These are phyloP conservation scores for Brachyopa scutellaris DNA, from an alignment of 2,888 invertebrate genomes.

Conservation along the genomic window DNA sequence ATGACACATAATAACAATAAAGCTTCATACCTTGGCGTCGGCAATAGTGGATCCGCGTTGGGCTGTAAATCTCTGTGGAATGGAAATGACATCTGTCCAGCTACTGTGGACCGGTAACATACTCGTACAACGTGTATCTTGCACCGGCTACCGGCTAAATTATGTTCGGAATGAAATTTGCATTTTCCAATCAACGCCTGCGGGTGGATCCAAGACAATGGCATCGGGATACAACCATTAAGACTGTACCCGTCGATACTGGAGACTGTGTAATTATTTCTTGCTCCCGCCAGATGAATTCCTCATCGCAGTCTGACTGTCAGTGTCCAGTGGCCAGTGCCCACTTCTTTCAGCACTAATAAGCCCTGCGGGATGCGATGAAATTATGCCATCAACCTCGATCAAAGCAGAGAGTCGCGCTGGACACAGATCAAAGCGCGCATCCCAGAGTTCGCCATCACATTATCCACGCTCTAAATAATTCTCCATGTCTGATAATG, in stretches of 20 bases:
- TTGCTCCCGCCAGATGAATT: slow-evolving; percentile 51
- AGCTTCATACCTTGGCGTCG: slow-evolving; percentile 52
- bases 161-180: slow-evolving; percentile 75
- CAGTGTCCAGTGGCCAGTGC: slow-evolving; percentile 1
- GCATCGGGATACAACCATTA: slow-evolving; percentile 53
- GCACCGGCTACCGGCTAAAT: slow-evolving; percentile 69
- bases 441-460: slow-evolving; percentile 67
- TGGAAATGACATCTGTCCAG: slow-evolving; percentile 74
- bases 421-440: slow-evolving; percentile 70
- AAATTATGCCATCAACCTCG: slow-evolving; percentile 82
- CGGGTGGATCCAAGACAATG: slow-evolving; percentile 75
- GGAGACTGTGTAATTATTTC: slow-evolving; percentile 66
- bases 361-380: slow-evolving; percentile 78
- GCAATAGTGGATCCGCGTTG: neutral
- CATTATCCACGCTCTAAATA: slow-evolving; percentile 72
- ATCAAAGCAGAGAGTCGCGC: slow-evolving; percentile 76
- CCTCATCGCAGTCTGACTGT: neutral
- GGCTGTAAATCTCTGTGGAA: slow-evolving; percentile 62
- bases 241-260: slow-evolving; percentile 41
- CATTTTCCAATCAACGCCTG: slow-evolving; percentile 81
- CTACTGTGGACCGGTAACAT: slow-evolving; percentile 77
- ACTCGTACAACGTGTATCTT: slow-evolving; percentile 27
- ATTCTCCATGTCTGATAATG: slow-evolving; percentile 71
- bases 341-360: slow-evolving; percentile 76
- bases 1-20: slow-evolving; percentile 69